These are phyloP conservation scores for Pristis pectinata DNA, from an alignment of 2,797 vertebrate species.

Conservation along the genomic window DNA sequence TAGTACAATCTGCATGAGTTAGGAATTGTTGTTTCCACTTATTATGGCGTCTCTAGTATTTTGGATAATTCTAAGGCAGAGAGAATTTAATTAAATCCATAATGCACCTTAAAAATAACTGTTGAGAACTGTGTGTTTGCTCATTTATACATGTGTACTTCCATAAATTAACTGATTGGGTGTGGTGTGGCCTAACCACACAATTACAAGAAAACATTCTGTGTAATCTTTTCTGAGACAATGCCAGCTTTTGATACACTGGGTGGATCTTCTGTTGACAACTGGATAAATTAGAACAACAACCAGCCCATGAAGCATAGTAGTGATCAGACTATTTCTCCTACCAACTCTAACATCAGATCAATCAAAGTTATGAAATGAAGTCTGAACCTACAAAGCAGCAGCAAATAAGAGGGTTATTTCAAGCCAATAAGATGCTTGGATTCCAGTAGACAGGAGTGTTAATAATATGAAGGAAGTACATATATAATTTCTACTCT, in stretches of 20 bases:
- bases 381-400: background rate
- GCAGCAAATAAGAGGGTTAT: background rate
- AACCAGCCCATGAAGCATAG: background rate
- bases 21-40: background rate
- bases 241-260: background rate
- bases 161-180: background rate
- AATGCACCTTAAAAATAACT: background rate
- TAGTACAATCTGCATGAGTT: background rate
- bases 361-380: background rate
- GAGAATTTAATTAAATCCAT: background rate
- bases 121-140: background rate
- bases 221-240: background rate
- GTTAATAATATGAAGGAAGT: background rate
- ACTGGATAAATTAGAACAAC: background rate
- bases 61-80: background rate
- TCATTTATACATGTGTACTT: background rate
- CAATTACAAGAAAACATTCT: background rate
- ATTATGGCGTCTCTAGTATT: background rate
- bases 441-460: background rate
- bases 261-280: background rate
- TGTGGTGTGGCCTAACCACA: background rate
- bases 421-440: background rate
- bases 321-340: background rate
- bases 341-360: background rate
- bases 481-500: background rate